A percentile compares a stretch with the other conserved stretches of the same genome.
Evolutionary conservation across 1,140 invertebrate genomes (phyloP).

Genomic region (Helicoverpa zea): DNA sequence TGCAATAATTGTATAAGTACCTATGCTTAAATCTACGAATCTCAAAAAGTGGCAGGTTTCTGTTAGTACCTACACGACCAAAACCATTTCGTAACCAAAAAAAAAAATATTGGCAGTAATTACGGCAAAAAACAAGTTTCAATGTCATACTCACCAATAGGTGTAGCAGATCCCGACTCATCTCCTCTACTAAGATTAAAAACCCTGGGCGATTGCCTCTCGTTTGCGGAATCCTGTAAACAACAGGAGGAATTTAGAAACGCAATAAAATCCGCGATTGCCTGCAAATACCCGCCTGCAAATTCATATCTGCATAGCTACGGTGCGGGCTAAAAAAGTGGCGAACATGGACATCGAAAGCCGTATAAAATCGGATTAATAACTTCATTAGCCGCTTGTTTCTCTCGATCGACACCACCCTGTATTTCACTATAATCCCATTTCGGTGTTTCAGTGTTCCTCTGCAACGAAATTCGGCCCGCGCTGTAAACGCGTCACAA

Average conservation of each 20-base stretch:
- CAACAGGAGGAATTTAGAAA: conserved; percentile 44
- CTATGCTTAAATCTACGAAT: no score
- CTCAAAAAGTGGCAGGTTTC: no score
- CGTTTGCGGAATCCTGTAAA: conserved; percentile 67
- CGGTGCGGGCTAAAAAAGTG: conserved; percentile 64
- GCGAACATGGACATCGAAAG: conserved; percentile 73
- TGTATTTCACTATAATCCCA: conserved; percentile 85
- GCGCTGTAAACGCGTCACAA: conserved; percentile 31
- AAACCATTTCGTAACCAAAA: no score
- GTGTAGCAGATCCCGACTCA: conserved; percentile 67
- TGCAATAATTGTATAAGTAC: neutral
- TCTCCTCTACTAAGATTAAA: conserved; percentile 60
- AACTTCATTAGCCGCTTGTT: conserved; percentile 86
- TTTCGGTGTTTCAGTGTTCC: conserved; percentile 70
- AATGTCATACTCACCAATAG: conserved; percentile 60
- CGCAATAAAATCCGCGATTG: conserved; percentile 15
- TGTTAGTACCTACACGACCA: no score
- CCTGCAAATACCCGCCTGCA: conserved; percentile 30
- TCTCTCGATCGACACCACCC: conserved; percentile 83
- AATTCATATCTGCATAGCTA: conserved; percentile 47
- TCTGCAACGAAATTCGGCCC: conserved; percentile 63
- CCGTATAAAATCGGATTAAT: conserved; percentile 84
- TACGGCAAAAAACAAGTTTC: no score
- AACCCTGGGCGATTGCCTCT: conserved; percentile 60
- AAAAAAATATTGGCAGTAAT: no score